Base-by-base conservation (phyloP, 2,797 vertebrate species). In the Phaenicophaeus curvirostris region DNA sequence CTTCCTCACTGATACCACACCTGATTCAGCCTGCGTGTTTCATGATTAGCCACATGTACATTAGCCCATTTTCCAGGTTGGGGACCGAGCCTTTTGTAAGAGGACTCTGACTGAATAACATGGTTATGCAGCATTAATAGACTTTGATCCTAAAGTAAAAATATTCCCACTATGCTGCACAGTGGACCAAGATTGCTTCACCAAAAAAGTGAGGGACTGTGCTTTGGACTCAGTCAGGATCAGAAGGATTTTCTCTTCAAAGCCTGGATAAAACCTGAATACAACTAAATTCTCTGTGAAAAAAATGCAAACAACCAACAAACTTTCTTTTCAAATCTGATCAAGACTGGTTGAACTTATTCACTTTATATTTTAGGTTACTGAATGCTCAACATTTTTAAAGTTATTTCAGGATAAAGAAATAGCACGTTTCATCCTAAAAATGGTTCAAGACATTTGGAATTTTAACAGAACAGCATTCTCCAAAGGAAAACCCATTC, bases 31-130 rank as follows among this genome's bases (percentile, higher is more conserved):
- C 44, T 42, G 31, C 0, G 0, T 31, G 33, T 79, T 4, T 37
- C 7, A 2, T n/a, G 50, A 42, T 21, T 0, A 0, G 33, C 18
- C 76, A 92, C 6, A 0, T 67, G 57, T 65, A 7, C 12, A 18
- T 3, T 76, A 31, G 63, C 58, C 85, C 27, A 5, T 42, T 71
- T 76, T 50, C 74, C 63, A 44, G 83, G 33, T 59, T 13, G 7
- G 13, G 13, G 35, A 35, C 24, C 7, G 37, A 67, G 30, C 17
- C 35, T 73, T 75, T 59, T 66, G 5, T 28, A 66, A 63, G 44
- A 80, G 27, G 46, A 35, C 15, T 76, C 31, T 33, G 25, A 13
- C 7, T 37, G 68, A 91, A 65, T 1, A 2, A 27, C 30, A 10
- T 16, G 7, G 27, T 25, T 82, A n/a, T 28, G 39, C 68, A 87